A percentile compares a stretch with the other conserved stretches of the same genome.
Evolutionary conservation across 2,113 vertebrate genomes (phyloP).

Genomic region (Daphoenositta chrysoptera): DNA sequence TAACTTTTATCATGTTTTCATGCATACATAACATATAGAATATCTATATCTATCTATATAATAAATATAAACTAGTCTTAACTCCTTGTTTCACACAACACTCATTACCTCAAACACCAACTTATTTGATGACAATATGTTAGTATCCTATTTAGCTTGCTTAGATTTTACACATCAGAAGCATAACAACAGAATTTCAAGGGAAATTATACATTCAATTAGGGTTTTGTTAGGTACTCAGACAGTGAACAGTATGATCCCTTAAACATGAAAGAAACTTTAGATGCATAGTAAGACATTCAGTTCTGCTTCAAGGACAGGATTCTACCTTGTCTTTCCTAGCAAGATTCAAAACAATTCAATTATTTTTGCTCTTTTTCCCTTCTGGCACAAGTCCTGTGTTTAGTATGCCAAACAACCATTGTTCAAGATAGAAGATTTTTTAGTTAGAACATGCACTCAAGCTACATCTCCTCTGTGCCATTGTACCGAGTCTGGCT

Average conservation of each 20-base stretch:
- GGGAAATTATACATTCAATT: neutral
- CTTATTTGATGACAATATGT: neutral
- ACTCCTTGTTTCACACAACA: accelerated
- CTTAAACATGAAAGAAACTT: neutral
- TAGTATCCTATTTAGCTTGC: neutral
- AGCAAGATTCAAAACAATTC: neutral
- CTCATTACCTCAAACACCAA: neutral
- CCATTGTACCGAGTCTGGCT: neutral
- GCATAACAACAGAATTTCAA: neutral
- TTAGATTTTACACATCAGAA: neutral
- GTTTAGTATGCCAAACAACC: neutral
- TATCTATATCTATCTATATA: neutral
- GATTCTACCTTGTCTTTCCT: neutral
- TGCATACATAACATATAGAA: neutral
- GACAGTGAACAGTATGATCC: neutral
- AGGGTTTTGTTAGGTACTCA: neutral
- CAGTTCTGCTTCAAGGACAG: neutral
- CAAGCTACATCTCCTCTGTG: neutral
- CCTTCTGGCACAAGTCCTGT: neutral
- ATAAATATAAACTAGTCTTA: neutral
- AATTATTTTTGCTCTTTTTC: neutral
- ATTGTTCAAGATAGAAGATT: neutral
- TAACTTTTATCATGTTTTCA: neutral
- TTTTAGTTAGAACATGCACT: neutral
- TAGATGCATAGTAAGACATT: neutral